Base-by-base conservation (phyloP, 1,140 invertebrate genomes). In the Drosophila nigromelanica region DNA sequence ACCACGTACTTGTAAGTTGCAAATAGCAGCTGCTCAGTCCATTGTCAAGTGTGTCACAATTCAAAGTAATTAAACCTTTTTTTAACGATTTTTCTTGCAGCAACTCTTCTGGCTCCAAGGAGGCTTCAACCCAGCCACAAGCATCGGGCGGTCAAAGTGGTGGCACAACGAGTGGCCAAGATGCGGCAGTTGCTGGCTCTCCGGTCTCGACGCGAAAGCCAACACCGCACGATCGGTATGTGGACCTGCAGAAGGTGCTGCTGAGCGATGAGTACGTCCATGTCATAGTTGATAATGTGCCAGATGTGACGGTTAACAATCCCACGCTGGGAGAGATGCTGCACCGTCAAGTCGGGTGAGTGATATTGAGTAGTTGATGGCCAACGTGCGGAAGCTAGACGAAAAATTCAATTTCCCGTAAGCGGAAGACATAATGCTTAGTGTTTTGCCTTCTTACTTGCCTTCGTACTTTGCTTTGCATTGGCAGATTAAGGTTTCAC, bases 311-410 rank as follows among this genome's bases (percentile, higher is more conserved):
- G 45, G 92, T 94, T 47, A 92, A 93, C 4, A 93, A 96, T 91
- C 95, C 95, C 0, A 94, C 94, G 5, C 93, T 96, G 27, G 94
- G 93, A 0, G 94, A 95, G 55, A 83, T 96, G 86, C 94, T 94
- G 67, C 93, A 94, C 39, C 83, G 95, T 43, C 92, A 93, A 79
- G 89, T 92, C n/a, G 93, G 93, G 95, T 95, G 72, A 93, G 94
- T 93, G 50, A n/a, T 33, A 35, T 33, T 47, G 37, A 63, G 62
- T 66, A 51, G 52, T 52, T 71, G 72, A 75, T 66, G 42, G 55
- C 52, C 55, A 54, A 58, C 15, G 52, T 54, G 33, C 60, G 35
- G 51, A 62, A 60, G 45, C 33, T 47, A 33, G 39, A 54, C 33
- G 71, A 72, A 89, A 89, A 89, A 89, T 89, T 89, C 85, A 89